phyloP scores from a whole-genome alignment of 1,140 invertebrate species.

The Batillaria attramentaria region DNA sequence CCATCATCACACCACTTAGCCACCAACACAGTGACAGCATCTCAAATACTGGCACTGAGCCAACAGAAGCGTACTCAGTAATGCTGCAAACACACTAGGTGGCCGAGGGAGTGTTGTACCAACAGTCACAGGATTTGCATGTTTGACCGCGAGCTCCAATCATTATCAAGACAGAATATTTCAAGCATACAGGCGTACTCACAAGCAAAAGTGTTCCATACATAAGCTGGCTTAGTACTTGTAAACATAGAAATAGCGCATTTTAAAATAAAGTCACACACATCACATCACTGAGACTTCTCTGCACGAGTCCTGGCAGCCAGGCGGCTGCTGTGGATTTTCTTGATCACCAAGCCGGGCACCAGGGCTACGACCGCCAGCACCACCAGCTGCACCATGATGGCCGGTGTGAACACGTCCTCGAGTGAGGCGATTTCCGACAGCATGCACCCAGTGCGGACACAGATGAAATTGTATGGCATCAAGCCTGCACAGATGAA shows the following conservation, averaged over 20 bases:
- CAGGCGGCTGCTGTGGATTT: neutral
- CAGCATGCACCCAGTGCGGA: conserved; percentile 77
- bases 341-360: conserved; percentile 68
- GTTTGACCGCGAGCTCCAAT: too few species aligned
- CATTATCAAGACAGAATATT: too few species aligned
- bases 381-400: conserved; percentile 73
- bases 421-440: conserved; percentile 75
- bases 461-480: conserved; percentile 80
- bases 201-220: neutral
- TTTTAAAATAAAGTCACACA: neutral
- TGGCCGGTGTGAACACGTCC: conserved; percentile 75
- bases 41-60: too few species aligned
- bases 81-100: neutral
- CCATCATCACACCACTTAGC: too few species aligned
- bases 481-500: conserved; percentile 75
- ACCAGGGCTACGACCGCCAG: conserved; percentile 74
- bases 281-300: neutral
- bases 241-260: neutral
- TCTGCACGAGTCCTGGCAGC: neutral
- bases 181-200: neutral
- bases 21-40: too few species aligned
- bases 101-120: neutral
- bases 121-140: neutral
- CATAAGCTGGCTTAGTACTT: neutral
- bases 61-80: neutral